Percentiles rank a stretch among this genome's conserved stretches.
These are phyloP conservation scores for Crocuta crocuta DNA, from an alignment of 2,113 vertebrate species.

Conservation along the genomic window DNA sequence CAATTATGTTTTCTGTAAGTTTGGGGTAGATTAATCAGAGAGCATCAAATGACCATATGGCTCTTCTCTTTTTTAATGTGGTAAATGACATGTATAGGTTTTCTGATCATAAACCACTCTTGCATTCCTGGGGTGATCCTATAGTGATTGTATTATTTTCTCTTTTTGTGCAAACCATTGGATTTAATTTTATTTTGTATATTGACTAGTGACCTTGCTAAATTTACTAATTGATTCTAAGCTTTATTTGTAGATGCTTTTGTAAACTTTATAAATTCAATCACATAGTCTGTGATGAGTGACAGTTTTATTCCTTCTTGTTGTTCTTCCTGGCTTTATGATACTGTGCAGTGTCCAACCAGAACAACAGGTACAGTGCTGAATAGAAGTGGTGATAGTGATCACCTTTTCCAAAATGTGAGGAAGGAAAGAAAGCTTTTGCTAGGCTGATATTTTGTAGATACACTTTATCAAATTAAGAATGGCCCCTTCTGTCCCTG, in stretches of 20 bases:
- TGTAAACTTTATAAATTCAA: neutral
- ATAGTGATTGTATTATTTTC: neutral
- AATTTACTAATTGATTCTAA: neutral
- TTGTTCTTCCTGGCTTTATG: neutral
- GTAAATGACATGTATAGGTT: neutral
- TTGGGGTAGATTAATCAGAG: neutral
- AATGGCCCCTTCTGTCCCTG: neutral
- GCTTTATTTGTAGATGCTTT: neutral
- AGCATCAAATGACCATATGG: neutral
- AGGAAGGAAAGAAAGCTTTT: neutral
- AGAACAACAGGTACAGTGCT: neutral
- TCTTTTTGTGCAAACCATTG: neutral
- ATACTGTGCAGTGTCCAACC: neutral
- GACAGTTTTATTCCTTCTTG: neutral
- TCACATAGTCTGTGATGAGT: neutral
- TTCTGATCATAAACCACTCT: neutral
- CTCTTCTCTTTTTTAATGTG: slow-evolving; percentile 25
- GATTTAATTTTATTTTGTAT: neutral
- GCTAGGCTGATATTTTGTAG: neutral
- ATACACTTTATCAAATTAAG: neutral
- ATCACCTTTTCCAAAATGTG: neutral
- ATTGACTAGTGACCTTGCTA: neutral
- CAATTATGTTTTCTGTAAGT: neutral
- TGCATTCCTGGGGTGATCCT: neutral
- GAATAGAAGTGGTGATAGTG: neutral